Base-by-base conservation (phyloP, 1,140 invertebrate genomes). In the Hesperophylax magnus region DNA sequence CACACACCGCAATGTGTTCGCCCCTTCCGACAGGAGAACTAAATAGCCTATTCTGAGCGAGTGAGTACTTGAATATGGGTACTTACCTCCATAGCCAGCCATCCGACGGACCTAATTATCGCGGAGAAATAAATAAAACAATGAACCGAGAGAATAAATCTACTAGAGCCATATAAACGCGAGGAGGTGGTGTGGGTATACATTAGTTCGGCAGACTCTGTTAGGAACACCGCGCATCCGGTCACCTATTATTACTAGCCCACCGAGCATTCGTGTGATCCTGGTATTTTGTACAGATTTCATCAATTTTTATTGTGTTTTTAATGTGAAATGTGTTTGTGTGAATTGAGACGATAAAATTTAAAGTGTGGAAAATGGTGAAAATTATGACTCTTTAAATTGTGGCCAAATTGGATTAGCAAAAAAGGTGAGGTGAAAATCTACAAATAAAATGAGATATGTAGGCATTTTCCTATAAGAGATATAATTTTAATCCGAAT, bases 151-250 rank as follows among this genome's bases (percentile, higher is more conserved):
- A 80, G 74, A 60, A 76, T 77, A 82, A 78, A 80, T 74, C 54
- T 72, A 80, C 78, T 76, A 77, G 67, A 54, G 77, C 58, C 81
- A 80, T 82, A 82, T 82, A 82, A 82, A 67, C 65, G 72, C 61
- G 58, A 56, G 52, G 31, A 54, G 78, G 58, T 80, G 60, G 81
- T 80, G 75, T 63, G 34, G 54, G 72, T 27, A n/a, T 72, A 82
- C 81, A 82, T 74, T 82, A 77, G 72, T 80, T 77, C 67, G 47
- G 56, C 65, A 58, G 75, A 65, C 79, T 78, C 74, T 78, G 81
- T 53, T 80, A 77, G 69, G 78, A 60, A 74, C 69, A 76, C 78
- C 63, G 53, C 78, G 74, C 81, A 67, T 82, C 81, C 81, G 81
- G 78, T 20, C 53, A 58, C 15, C 17, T 60, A 47, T 76, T 20